Base-by-base conservation (phyloP, 1,140 invertebrate genomes). In the Galleria mellonella region DNA sequence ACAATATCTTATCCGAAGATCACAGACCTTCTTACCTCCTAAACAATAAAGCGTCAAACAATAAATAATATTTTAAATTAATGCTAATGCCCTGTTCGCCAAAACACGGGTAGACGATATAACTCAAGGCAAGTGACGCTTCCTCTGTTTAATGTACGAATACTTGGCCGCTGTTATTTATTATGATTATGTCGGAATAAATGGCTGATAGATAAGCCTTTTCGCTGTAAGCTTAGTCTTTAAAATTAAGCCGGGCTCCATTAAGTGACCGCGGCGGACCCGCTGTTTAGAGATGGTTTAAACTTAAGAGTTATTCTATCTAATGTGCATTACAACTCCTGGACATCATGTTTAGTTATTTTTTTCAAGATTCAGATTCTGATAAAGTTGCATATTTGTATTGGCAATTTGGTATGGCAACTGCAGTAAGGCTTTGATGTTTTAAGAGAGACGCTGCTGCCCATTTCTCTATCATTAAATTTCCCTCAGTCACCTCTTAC, bases 1-100 rank as follows among this genome's bases (percentile, higher is more conserved):
- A n/a, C 6, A 23, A 3, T 23, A 23, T 23, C 17, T 23, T 6
- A 2, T 23, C 17, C 17, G 6, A 6, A 23, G 17, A 23, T 23
- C 17, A 3, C 2, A 6, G 6, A 28, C 23, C 3, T 54, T 62
- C 35, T 9, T 17, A 27, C 10, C 10, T 43, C 42, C 39, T 31
- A 17, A 9, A 32, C 38, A 42, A 66, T 56, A 57, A 53, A 54
- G 55, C 53, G 43, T 52, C 37, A 53, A 52, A 61, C 63, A 57
- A 62, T 66, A 62, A 66, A 66, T 66, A 66, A 66, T 66, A 66
- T 66, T 66, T 66, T 59, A 66, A 62, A 66, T 66, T 62, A 62
- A 66, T 66, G 63, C 55, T 66, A 66, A 66, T 66, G 62, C 47
- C 31, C 36, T 45, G 47, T 54, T 49, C 47, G 44, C 53, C 47